Evolutionary conservation across 2,888 invertebrate genomes (phyloP).

Genomic region (Steromphala cineraria): DNA sequence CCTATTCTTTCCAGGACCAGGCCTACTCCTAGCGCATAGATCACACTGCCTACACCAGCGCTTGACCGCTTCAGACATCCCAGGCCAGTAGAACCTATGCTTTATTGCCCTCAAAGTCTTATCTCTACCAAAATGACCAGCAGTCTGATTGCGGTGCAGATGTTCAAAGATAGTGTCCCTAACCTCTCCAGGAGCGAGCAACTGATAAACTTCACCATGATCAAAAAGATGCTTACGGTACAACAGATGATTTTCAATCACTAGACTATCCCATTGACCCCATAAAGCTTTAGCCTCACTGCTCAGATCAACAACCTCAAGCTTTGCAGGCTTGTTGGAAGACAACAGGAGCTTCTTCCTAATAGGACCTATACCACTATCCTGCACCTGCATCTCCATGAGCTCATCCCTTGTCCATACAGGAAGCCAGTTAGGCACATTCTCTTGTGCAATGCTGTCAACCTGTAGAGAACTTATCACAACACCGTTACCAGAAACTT

Average conservation of each 20-base stretch:
- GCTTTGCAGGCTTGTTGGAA: too few relatives aligned
- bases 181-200: not conserved
- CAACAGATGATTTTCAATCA: not conserved
- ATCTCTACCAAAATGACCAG: slow-evolving; percentile 20
- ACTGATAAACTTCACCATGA: not conserved
- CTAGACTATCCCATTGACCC: too few relatives aligned
- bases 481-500: too few relatives aligned
- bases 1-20: not conserved
- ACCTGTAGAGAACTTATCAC: too few relatives aligned
- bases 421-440: too few relatives aligned
- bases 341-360: too few relatives aligned
- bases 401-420: too few relatives aligned
- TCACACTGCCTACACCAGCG: too few relatives aligned
- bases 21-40: not conserved
- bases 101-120: slow-evolving; percentile 4
- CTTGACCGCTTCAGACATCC: not conserved
- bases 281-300: not conserved
- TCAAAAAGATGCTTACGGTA: not conserved
- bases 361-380: too few relatives aligned
- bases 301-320: too few relatives aligned
- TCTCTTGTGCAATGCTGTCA: too few relatives aligned
- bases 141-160: not conserved
- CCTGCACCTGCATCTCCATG: too few relatives aligned
- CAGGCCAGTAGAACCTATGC: slow-evolving; percentile 18
- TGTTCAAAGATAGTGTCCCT: not conserved